A percentile compares a stretch with the other conserved stretches of the same genome.
phyloP scores from a whole-genome alignment of 1,140 invertebrate species.

The Drosophila ercepeae region DNA sequence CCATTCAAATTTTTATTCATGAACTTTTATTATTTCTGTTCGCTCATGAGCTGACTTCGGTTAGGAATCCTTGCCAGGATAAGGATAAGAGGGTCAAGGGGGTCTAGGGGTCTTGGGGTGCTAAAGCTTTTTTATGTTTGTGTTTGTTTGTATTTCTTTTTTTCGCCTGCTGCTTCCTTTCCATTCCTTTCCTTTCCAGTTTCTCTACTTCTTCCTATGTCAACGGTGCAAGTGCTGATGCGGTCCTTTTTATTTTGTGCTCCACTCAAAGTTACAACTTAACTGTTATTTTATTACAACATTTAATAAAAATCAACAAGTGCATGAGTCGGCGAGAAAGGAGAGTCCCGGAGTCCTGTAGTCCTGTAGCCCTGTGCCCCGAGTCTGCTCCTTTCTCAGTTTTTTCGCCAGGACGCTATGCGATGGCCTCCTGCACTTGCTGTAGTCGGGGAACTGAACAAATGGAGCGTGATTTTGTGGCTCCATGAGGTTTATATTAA shows the following conservation, averaged over 20 bases:
- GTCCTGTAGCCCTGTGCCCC: slow-evolving; percentile 14
- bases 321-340: slow-evolving; percentile 73
- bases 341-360: slow-evolving; percentile 41
- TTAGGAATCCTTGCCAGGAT: slow-evolving; percentile 23
- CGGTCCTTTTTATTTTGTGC: slow-evolving; percentile 68
- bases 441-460: slow-evolving; percentile 52
- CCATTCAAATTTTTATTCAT: slow-evolving; percentile 81
- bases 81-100: not conserved
- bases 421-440: slow-evolving; percentile 22
- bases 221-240: slow-evolving; percentile 50
- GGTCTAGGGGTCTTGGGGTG: slow-evolving; percentile 11
- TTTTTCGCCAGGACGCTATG: slow-evolving; percentile 25
- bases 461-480: slow-evolving; percentile 82
- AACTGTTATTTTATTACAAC: slow-evolving; percentile 83
- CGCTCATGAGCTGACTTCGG: slow-evolving; percentile 55
- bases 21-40: slow-evolving; percentile 70
- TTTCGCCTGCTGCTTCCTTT: slow-evolving; percentile 5
- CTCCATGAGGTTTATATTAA: slow-evolving; percentile 82
- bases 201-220: slow-evolving; percentile 19
- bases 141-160: slow-evolving; percentile 31
- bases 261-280: slow-evolving; percentile 82
- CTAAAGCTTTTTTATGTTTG: slow-evolving; percentile 43
- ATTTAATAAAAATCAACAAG: slow-evolving; percentile 83
- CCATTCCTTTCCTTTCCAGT: slow-evolving; percentile 12
- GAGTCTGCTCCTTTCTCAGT: slow-evolving; percentile 3